Conservation (phyloP, 2,888 invertebrate genomes). For the Amiota mariae region DNA sequence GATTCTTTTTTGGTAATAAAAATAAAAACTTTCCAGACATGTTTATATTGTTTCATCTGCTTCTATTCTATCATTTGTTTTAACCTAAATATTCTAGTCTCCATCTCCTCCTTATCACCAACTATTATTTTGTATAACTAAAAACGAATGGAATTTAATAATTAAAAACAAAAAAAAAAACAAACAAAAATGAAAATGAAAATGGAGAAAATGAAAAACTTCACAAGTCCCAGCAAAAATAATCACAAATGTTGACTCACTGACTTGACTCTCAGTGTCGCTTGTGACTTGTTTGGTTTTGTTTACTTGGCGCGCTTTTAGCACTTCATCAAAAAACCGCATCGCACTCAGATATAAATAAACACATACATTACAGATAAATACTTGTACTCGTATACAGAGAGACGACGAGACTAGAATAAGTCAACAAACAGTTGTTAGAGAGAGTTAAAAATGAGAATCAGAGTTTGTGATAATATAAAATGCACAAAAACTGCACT, state of each 20-base stretch:
- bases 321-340: conserved; percentile 31
- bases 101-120: not conserved
- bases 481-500: conserved; percentile 58
- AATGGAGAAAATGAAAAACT: conserved; percentile 51
- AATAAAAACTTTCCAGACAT: conserved; percentile 63
- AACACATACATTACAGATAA: conserved; percentile 19
- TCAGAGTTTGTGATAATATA: conserved; percentile 49
- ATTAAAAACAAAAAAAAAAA: conserved; percentile 19
- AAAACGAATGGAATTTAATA: conserved; percentile 13
- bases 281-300: not conserved
- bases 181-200: conserved; percentile 50
- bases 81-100: not conserved
- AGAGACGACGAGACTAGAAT: conserved; percentile 43
- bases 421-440: conserved; percentile 54
- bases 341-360: conserved; percentile 25
- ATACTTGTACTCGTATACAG: no score
- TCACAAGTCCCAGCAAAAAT: conserved; percentile 11
- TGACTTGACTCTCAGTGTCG: not conserved
- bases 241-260: conserved; percentile 25
- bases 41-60: conserved; percentile 59
- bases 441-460: no score
- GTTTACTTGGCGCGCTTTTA: conserved; percentile 26
- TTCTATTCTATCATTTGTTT: not conserved
- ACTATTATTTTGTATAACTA: not conserved
- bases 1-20: not conserved